Conservation (phyloP, 2,888 invertebrate species). For the Stictocephala bisonia region DNA sequence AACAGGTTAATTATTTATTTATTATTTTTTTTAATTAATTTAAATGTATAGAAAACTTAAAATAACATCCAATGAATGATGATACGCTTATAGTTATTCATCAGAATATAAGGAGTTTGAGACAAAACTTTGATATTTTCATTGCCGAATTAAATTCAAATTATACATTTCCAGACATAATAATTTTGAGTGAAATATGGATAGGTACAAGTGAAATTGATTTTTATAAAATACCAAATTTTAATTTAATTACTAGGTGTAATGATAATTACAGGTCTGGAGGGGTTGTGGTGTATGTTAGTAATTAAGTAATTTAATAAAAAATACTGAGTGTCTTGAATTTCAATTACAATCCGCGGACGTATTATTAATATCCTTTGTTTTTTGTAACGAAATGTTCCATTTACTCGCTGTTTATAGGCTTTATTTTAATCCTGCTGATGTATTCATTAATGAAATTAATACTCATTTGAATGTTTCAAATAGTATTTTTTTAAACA, state of each 20-base stretch:
- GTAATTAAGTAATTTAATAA: neutral
- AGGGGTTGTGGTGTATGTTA: slow-evolving; percentile 14
- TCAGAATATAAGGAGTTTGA: slow-evolving; percentile 23
- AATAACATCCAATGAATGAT: neutral
- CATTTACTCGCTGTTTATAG: slow-evolving; percentile 3
- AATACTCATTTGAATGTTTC: too few relatives aligned
- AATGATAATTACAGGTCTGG: slow-evolving; percentile 13
- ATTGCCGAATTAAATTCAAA: neutral
- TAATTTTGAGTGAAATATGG: slow-evolving; percentile 22
- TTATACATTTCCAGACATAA: neutral
- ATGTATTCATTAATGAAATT: neutral
- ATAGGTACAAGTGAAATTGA: slow-evolving; percentile 9
- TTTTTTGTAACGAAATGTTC: neutral
- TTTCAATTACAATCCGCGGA: neutral
- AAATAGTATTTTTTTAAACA: too few relatives aligned
- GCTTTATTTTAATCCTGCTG: neutral
- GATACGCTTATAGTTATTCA: neutral
- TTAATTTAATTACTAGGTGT: neutral
- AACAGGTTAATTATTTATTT: too few relatives aligned
- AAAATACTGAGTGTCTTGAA: neutral
- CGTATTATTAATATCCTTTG: neutral
- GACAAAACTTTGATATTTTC: neutral
- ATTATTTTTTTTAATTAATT: too few relatives aligned
- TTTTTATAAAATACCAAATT: slow-evolving; percentile 6
- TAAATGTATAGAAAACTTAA: neutral